These are phyloP conservation scores for Nomia melanderi DNA, from an alignment of 1,140 invertebrate genomes.

Conservation along the genomic window DNA sequence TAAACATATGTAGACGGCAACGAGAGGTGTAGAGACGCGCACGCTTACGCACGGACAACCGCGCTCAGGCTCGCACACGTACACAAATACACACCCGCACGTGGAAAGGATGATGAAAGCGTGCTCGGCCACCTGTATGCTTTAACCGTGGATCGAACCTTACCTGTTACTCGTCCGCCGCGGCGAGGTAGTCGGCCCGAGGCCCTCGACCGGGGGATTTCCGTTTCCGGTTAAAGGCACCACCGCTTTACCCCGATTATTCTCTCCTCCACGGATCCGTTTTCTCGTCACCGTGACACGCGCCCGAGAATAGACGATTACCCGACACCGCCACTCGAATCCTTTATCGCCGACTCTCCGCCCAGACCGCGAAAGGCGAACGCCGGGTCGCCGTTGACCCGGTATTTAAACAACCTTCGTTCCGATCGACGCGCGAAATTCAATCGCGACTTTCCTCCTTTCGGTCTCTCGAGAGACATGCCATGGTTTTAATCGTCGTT, in stretches of 20 bases:
- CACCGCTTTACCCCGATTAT: slow-evolving; percentile 41
- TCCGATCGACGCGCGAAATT: too few relatives aligned
- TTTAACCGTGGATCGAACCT: slow-evolving; percentile 78
- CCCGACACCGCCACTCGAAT: too few relatives aligned
- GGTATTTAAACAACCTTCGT: too few relatives aligned
- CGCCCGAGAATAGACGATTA: not conserved
- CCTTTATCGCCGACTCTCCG: not conserved
- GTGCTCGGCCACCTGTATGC: slow-evolving; percentile 80
- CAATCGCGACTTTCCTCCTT: too few relatives aligned
- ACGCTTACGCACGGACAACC: slow-evolving; percentile 22
- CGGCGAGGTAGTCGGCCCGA: slow-evolving; percentile 55
- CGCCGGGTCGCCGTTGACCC: too few relatives aligned
- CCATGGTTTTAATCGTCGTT: too few relatives aligned
- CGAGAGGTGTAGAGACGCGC: not conserved
- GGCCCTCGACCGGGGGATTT: slow-evolving; percentile 61
- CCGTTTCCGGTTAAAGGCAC: slow-evolving; percentile 66
- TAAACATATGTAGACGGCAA: slow-evolving; percentile 50
- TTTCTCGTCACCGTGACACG: not conserved
- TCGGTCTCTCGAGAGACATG: too few relatives aligned
- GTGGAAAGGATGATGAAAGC: slow-evolving; percentile 67
- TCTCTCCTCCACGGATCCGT: slow-evolving; percentile 27
- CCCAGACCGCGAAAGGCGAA: too few relatives aligned
- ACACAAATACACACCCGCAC: slow-evolving; percentile 42
- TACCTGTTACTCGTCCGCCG: slow-evolving; percentile 78
- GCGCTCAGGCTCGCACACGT: not conserved